These are phyloP conservation scores for Drosophila azteca DNA, from an alignment of 1,140 invertebrate genomes.

Conservation along the genomic window DNA sequence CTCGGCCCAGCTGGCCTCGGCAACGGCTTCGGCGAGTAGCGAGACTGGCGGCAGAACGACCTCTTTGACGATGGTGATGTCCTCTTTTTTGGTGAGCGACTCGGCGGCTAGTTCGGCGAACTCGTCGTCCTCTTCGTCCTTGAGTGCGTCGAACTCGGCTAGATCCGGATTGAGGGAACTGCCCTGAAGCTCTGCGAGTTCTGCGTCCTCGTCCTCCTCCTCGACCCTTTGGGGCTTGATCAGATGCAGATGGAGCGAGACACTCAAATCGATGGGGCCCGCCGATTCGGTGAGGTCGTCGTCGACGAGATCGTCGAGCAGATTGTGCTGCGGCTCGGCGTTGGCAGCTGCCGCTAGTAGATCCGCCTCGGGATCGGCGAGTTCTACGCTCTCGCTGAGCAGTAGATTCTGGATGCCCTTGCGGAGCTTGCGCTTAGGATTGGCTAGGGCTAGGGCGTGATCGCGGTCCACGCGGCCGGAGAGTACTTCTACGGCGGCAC, in stretches of 20 bases:
- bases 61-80: conserved; percentile 77
- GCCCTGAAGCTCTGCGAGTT: background rate
- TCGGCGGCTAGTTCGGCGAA: conserved; percentile 90
- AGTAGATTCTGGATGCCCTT: conserved; percentile 88
- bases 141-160: conserved; percentile 85
- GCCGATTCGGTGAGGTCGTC: conserved; percentile 85
- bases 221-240: conserved; percentile 84
- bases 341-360: conserved; percentile 46
- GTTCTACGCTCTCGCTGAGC: conserved; percentile 88
- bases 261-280: conserved; percentile 86
- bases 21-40: conserved; percentile 79
- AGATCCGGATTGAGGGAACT: conserved; percentile 53
- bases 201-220: conserved; percentile 49
- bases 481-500: conserved; percentile 92
- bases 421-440: conserved; percentile 85
- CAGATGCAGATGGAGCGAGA: conserved; percentile 86
- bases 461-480: conserved; percentile 89
- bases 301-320: conserved; percentile 89
- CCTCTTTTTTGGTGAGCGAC: conserved; percentile 86
- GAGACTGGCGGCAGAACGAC: conserved; percentile 56
- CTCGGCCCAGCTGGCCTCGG: conserved; percentile 86
- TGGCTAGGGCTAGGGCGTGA: conserved; percentile 86
- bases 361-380: conserved; percentile 76
- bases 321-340: conserved; percentile 85
- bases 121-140: conserved; percentile 87